Conservation (phyloP, 2,888 invertebrate species). For the Cerceris rybyensis region DNA sequence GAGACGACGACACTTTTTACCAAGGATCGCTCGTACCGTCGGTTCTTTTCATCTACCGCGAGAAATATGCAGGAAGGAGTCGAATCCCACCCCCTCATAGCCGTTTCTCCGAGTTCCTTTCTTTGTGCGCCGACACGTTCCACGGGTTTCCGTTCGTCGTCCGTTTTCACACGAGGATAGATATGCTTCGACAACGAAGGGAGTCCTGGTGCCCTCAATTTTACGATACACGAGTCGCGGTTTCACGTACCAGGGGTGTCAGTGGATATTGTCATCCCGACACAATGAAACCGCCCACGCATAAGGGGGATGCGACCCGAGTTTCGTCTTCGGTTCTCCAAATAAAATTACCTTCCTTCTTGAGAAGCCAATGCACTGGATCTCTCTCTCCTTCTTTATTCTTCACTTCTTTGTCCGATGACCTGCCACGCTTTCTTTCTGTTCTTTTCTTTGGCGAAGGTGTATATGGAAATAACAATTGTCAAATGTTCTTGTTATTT, state of each 20-base stretch:
- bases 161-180: conserved; percentile 53
- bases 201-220: conserved; percentile 50
- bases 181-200: conserved; percentile 38
- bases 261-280: conserved; percentile 26
- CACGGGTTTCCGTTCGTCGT: conserved; percentile 49
- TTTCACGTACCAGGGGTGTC: conserved; percentile 14
- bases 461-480: too few species aligned
- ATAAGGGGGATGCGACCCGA: conserved; percentile 7
- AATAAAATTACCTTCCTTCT: conserved; percentile 33
- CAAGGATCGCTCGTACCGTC: conserved; percentile 9
- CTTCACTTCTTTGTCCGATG: too few species aligned
- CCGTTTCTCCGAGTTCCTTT: conserved; percentile 13
- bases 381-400: not conserved
- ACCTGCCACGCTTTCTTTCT: too few species aligned
- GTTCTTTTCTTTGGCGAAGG: too few species aligned
- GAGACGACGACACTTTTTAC: conserved; percentile 41
- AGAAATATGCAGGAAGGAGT: conserved; percentile 8
- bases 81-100: conserved; percentile 18
- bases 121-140: conserved; percentile 30
- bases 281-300: conserved; percentile 30
- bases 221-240: conserved; percentile 31
- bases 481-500: too few species aligned
- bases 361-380: not conserved
- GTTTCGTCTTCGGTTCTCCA: conserved; percentile 14
- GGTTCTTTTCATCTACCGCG: conserved; percentile 29